Evolutionary conservation across 1,140 invertebrate species (phyloP).

Genomic region (Drosophila mauritiana): DNA sequence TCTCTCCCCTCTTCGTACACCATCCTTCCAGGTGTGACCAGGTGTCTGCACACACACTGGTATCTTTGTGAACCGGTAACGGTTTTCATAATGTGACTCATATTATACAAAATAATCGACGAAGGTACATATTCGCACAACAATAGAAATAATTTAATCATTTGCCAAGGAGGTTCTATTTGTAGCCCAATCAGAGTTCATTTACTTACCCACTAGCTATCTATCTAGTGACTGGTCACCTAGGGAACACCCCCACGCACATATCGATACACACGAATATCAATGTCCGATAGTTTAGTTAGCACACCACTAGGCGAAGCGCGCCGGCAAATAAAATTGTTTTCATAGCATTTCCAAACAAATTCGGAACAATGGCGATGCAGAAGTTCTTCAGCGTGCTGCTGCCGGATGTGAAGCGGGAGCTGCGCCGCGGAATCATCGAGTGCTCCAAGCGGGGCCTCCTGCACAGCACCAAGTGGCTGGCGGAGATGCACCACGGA

Average conservation of each 20-base stretch:
- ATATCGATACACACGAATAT: constrained; percentile 2
- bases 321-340: constrained; percentile 61
- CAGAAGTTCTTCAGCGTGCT: constrained; percentile 71
- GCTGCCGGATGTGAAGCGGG: constrained; percentile 74
- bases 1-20: background rate
- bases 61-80: background rate
- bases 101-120: too few relatives aligned
- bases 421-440: constrained; percentile 75
- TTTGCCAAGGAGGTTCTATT: too few relatives aligned
- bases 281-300: background rate
- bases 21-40: background rate
- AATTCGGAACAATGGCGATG: constrained; percentile 23
- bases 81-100: background rate
- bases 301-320: constrained; percentile 18
- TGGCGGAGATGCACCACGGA: constrained; percentile 92
- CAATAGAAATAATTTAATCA: too few relatives aligned
- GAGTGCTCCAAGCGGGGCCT: constrained; percentile 81
- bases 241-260: background rate
- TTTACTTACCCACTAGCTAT: too few relatives aligned
- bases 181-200: too few relatives aligned
- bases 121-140: too few relatives aligned
- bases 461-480: constrained; percentile 89
- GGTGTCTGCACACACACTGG: too few relatives aligned
- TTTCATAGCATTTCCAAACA: constrained; percentile 8
- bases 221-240: too few relatives aligned